phyloP scores from a whole-genome alignment of 2,797 vertebrate genomes.

The Thaleichthys pacificus region DNA sequence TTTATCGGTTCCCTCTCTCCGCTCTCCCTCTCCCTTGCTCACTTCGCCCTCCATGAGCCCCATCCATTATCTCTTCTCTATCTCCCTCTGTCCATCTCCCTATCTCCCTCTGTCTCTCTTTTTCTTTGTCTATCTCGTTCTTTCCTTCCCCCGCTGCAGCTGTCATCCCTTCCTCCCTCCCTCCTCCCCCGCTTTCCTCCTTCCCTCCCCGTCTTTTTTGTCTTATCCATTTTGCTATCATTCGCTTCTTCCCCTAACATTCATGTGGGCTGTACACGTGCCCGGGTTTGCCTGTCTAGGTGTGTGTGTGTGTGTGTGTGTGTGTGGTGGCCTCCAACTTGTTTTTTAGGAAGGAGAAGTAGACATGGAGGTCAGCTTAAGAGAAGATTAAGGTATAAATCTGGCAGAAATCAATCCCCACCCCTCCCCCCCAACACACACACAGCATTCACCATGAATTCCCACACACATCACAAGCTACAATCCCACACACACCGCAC shows the following conservation, averaged over 20 bases:
- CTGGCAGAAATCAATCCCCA: not conserved
- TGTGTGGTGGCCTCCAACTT: not conserved
- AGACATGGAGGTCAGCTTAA: not conserved
- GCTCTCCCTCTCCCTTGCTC: not conserved
- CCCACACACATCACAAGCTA: not conserved
- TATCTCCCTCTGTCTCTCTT: not conserved
- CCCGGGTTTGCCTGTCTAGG: not conserved
- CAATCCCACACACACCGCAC: too few relatives aligned
- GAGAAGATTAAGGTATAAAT: slow-evolving; percentile 1
- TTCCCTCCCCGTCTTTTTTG: too few relatives aligned
- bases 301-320: not conserved
- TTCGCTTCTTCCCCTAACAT: not conserved
- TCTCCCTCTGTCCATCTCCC: not conserved
- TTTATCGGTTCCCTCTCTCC: not conserved
- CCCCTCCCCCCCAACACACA: not conserved
- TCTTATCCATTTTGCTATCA: not conserved
- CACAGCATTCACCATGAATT: too few relatives aligned
- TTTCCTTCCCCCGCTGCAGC: not conserved
- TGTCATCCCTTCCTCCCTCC: not conserved
- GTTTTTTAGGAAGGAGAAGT: not conserved
- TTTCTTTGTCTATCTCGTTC: too few relatives aligned
- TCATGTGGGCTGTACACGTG: not conserved
- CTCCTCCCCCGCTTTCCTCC: not conserved
- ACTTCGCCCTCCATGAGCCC: not conserved
- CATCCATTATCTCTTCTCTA: not conserved